Percentiles rank a stretch among this genome's conserved stretches.
phyloP scores from a whole-genome alignment of 2,113 vertebrate species.

The Oncorhynchus gorbuscha region DNA sequence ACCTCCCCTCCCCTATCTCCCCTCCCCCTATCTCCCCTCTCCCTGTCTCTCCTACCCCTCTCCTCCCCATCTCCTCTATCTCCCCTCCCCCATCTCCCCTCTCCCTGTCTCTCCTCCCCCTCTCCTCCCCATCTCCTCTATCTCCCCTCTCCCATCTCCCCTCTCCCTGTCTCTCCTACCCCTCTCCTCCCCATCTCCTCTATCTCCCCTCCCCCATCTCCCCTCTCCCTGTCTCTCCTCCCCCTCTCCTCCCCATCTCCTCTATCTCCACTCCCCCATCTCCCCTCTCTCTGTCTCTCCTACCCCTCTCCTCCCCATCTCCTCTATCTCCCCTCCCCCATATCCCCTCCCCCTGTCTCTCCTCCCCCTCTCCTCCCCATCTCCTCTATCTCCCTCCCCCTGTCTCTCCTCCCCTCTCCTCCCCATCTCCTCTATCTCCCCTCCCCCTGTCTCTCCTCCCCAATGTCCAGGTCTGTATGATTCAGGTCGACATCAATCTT shows the following conservation, averaged over 20 bases:
- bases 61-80: no score
- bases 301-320: background rate
- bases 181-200: no score
- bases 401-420: background rate
- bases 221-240: background rate
- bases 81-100: no score
- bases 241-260: background rate
- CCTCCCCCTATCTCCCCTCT: background rate
- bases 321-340: no score
- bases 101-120: accelerated
- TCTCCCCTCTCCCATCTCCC: no score
- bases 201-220: no score
- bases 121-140: no score
- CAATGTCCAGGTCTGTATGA: constrained; percentile 27
- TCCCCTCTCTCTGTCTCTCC: background rate
- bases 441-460: background rate
- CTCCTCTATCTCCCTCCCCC: background rate
- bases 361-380: background rate
- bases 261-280: background rate
- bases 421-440: background rate
- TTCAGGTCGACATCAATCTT: constrained; percentile 55
- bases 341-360: background rate
- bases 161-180: no score
- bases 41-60: background rate
- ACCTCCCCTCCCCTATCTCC: background rate